Percentiles rank a stretch among this genome's conserved stretches.
phyloP scores from a whole-genome alignment of 2,888 invertebrate genomes.

The Lysandra bellargus region DNA sequence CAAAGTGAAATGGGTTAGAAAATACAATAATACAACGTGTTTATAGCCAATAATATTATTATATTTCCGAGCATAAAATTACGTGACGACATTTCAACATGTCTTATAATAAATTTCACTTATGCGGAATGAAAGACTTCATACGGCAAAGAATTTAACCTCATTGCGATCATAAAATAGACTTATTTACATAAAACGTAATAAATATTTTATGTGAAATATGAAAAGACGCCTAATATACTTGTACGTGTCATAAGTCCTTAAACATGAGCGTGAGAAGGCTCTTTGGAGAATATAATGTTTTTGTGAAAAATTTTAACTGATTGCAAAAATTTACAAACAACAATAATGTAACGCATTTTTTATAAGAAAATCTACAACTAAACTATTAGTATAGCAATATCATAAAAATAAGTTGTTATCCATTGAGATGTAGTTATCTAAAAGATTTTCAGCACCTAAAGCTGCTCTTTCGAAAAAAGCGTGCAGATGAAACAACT shows the following conservation, averaged over 20 bases:
- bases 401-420: too few species aligned
- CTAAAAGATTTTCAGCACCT: not conserved
- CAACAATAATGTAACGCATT: too few species aligned
- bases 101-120: slow-evolving; percentile 21
- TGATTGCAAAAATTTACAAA: too few species aligned
- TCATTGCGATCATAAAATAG: slow-evolving; percentile 16
- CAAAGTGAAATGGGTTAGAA: not conserved
- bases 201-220: slow-evolving; percentile 19
- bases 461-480: too few species aligned
- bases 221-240: not conserved
- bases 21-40: not conserved
- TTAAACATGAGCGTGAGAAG: not conserved
- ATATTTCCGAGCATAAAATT: slow-evolving; percentile 28
- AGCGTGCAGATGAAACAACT: too few species aligned
- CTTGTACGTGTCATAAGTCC: not conserved
- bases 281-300: not conserved
- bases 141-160: slow-evolving; percentile 22
- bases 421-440: too few species aligned
- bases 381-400: too few species aligned
- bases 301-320: too few species aligned
- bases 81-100: slow-evolving; percentile 23
- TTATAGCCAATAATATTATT: not conserved
- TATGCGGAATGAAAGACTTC: slow-evolving; percentile 19
- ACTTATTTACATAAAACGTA: slow-evolving; percentile 20
- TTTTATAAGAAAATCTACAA: too few species aligned